Evolutionary conservation across 1,140 invertebrate genomes (phyloP).

Genomic region (Oedothorax gibbosus): DNA sequence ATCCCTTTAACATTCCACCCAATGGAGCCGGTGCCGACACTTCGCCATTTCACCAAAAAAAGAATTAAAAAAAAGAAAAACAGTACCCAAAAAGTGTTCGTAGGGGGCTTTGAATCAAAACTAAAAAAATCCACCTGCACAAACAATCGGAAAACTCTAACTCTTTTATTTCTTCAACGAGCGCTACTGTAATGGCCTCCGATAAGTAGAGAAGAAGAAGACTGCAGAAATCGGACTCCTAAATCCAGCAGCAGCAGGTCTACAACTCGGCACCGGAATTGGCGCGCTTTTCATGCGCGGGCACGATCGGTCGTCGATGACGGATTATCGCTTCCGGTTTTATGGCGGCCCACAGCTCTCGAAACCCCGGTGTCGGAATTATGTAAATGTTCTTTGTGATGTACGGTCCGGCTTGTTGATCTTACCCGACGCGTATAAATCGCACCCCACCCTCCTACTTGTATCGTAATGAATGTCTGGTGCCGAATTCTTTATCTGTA

Average conservation of each 20-base stretch:
- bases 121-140: conserved; percentile 14
- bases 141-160: conserved; percentile 51
- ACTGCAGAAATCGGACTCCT: conserved; percentile 16
- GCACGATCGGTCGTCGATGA: conserved; percentile 51
- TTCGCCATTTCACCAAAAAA: not conserved
- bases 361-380: conserved; percentile 45
- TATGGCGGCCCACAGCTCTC: conserved; percentile 56
- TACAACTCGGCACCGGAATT: conserved; percentile 33
- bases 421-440: conserved; percentile 35
- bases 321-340: conserved; percentile 58
- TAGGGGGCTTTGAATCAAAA: conserved; percentile 32
- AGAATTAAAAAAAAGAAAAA: conserved; percentile 3
- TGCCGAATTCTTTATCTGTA: too few relatives aligned
- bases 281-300: conserved; percentile 56
- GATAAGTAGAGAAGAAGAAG: conserved; percentile 46
- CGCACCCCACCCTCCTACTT: too few relatives aligned
- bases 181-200: conserved; percentile 31
- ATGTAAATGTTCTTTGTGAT: conserved; percentile 56
- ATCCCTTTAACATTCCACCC: not conserved
- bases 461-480: too few relatives aligned
- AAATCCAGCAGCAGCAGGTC: conserved; percentile 40
- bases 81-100: conserved; percentile 1
- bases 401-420: conserved; percentile 55
- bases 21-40: not conserved
- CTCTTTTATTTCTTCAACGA: conserved; percentile 43